Evolutionary conservation across 2,797 vertebrate species (phyloP).

Genomic region (Sebastes taczanowskii): DNA sequence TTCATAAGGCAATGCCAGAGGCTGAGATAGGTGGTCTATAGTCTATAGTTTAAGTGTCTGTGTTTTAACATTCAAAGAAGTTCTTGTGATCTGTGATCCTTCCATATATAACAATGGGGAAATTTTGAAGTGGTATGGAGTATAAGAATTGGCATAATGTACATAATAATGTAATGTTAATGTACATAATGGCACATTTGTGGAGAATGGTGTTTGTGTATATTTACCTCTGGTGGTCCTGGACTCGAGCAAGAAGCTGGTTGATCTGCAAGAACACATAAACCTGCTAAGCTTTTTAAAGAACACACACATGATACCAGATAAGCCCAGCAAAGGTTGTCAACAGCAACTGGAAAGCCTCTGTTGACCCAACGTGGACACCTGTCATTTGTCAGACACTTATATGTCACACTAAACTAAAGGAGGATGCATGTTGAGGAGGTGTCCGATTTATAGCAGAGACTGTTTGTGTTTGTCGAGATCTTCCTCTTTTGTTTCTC

Average conservation of each 20-base stretch:
- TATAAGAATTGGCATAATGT: too few species aligned
- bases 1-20: neutral
- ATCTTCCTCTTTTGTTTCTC: neutral
- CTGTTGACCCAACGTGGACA: neutral
- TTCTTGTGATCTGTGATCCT: neutral
- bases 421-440: neutral
- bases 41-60: neutral
- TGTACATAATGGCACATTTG: neutral
- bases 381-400: neutral
- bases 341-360: neutral
- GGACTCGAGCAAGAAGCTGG: conserved; percentile 79
- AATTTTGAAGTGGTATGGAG: neutral
- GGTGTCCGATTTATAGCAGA: neutral
- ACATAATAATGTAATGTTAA: too few species aligned
- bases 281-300: neutral
- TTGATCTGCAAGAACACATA: conserved; percentile 75
- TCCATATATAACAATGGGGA: neutral
- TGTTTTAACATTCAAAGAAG: neutral
- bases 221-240: conserved; percentile 81
- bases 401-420: neutral
- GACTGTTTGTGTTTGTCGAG: neutral
- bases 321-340: neutral
- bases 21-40: neutral
- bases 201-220: neutral
- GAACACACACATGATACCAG: neutral